phyloP scores from a whole-genome alignment of 2,888 invertebrate species.

The Abrostola tripartita region DNA sequence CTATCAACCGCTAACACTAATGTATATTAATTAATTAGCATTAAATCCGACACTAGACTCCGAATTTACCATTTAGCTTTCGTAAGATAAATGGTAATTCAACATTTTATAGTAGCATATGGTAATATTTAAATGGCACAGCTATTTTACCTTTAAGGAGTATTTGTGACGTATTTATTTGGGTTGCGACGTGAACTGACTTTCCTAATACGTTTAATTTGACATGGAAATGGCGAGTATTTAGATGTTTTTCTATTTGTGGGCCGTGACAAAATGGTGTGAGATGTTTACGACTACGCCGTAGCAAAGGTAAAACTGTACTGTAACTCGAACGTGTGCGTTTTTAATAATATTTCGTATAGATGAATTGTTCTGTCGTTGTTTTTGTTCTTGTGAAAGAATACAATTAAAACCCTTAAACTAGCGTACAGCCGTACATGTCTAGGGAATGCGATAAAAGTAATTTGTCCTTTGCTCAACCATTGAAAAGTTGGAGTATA shows the following conservation, averaged over 20 bases:
- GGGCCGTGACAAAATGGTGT: neutral
- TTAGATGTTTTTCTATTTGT: constrained; percentile 18
- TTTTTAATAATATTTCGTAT: too few relatives aligned
- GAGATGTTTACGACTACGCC: neutral
- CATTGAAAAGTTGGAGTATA: too few relatives aligned
- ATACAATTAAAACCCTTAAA: too few relatives aligned
- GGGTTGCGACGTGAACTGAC: constrained; percentile 23
- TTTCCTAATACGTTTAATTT: constrained; percentile 31
- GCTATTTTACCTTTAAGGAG: constrained; percentile 17
- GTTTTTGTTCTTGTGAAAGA: too few relatives aligned
- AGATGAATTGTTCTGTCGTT: too few relatives aligned
- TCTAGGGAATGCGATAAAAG: too few relatives aligned
- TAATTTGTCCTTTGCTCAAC: too few relatives aligned
- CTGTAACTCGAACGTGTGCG: too few relatives aligned
- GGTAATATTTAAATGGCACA: constrained; percentile 50
- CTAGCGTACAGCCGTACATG: too few relatives aligned
- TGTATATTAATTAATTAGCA: constrained; percentile 36
- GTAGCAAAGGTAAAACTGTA: neutral
- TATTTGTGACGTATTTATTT: constrained; percentile 18
- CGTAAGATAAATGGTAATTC: constrained; percentile 36
- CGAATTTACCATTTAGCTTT: constrained; percentile 23
- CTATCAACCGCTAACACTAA: constrained; percentile 5
- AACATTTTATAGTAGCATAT: constrained; percentile 33
- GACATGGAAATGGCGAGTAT: constrained; percentile 25
- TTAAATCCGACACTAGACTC: constrained; percentile 16